Evolutionary conservation across 2,113 vertebrate species (phyloP).

Genomic region (Chauna torquata): DNA sequence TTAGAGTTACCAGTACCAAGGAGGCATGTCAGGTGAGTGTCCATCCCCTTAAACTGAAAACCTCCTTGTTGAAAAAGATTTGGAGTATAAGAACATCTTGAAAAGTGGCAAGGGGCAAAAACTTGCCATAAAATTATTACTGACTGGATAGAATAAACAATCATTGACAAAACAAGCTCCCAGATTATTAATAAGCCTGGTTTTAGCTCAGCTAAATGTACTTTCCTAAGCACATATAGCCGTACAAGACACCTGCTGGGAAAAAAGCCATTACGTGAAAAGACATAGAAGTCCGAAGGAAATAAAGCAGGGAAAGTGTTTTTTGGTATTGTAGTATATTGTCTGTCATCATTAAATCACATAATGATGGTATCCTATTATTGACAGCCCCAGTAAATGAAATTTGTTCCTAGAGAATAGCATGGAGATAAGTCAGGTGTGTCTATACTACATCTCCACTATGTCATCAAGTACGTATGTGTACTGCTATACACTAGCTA

Average conservation of each 20-base stretch:
- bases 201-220: neutral
- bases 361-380: neutral
- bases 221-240: neutral
- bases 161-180: neutral
- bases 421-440: neutral
- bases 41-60: neutral
- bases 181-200: neutral
- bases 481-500: neutral
- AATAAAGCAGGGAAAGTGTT: neutral
- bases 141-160: neutral
- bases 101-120: neutral
- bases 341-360: neutral
- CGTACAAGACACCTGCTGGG: neutral
- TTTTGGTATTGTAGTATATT: neutral
- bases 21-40: neutral
- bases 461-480: rapidly evolving
- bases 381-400: neutral
- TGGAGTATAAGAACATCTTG: neutral
- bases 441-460: neutral
- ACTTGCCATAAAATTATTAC: neutral
- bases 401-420: neutral
- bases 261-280: neutral
- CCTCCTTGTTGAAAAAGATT: neutral
- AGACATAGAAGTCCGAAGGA: neutral
- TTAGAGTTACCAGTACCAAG: neutral